phyloP scores from a whole-genome alignment of 2,888 invertebrate genomes.

The Biston betularia region DNA sequence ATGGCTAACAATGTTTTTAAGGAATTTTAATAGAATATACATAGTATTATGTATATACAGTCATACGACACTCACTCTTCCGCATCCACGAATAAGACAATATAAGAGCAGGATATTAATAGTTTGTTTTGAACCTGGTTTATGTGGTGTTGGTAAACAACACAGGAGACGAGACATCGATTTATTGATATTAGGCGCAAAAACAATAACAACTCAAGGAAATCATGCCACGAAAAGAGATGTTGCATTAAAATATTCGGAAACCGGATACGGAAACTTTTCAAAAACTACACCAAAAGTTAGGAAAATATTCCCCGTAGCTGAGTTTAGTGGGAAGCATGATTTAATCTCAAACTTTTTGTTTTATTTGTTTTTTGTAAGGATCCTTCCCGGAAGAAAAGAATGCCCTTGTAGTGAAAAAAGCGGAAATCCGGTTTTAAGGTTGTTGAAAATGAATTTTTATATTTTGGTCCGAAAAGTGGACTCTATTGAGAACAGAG shows the following conservation, averaged over 20 bases:
- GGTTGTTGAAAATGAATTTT: conserved; percentile 7
- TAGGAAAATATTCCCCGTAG: conserved; percentile 30
- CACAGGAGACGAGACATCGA: neutral
- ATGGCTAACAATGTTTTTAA: no score
- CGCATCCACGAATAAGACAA: neutral
- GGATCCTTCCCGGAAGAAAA: conserved; percentile 27
- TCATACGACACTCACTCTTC: no score
- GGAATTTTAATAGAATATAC: no score
- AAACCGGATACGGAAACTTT: conserved; percentile 14
- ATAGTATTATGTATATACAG: no score
- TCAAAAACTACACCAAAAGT: conserved; percentile 31
- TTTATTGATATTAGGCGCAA: conserved; percentile 3
- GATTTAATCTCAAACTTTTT: conserved; percentile 38
- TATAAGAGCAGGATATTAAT: neutral
- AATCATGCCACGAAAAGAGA: neutral
- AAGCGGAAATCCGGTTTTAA: conserved; percentile 17
- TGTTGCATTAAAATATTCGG: conserved; percentile 7
- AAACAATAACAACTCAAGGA: conserved; percentile 7
- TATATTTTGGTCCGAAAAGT: neutral
- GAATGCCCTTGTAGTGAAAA: conserved; percentile 23
- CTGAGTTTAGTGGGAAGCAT: conserved; percentile 32
- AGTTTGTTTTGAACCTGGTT: conserved; percentile 2
- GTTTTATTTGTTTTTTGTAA: conserved; percentile 33
- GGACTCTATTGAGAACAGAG: neutral
- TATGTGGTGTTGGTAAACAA: conserved; percentile 8